Conservation (phyloP, 1,140 invertebrate genomes). For the Aricia agestis region DNA sequence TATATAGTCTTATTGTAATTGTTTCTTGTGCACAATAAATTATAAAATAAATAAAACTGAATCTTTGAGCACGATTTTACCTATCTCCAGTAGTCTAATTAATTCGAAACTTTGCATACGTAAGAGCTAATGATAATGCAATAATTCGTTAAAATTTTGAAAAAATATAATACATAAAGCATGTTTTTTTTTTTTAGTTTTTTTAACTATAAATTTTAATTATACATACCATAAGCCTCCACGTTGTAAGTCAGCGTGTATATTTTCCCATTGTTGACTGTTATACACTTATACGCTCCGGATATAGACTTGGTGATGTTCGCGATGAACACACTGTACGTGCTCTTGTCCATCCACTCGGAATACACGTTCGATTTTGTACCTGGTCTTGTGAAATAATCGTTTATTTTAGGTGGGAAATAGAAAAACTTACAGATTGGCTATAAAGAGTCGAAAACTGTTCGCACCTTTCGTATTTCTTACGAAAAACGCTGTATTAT, state of each 20-base stretch:
- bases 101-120: too few species aligned
- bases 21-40: too few species aligned
- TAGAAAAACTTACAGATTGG: not conserved
- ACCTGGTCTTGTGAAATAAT: slow-evolving; percentile 69
- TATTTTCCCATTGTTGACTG: slow-evolving; percentile 36
- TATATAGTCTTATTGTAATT: too few species aligned
- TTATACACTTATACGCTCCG: slow-evolving; percentile 52
- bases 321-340: slow-evolving; percentile 42
- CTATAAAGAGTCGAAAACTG: not conserved
- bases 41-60: too few species aligned
- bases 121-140: too few species aligned
- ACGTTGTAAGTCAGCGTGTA: slow-evolving; percentile 39
- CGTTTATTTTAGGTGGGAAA: slow-evolving; percentile 46
- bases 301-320: slow-evolving; percentile 46
- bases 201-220: not conserved
- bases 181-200: too few species aligned
- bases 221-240: slow-evolving; percentile 46
- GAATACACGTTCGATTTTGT: slow-evolving; percentile 51
- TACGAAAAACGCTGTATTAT: too few species aligned
- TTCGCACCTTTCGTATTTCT: not conserved
- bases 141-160: too few species aligned
- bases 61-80: too few species aligned
- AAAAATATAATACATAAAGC: too few species aligned
- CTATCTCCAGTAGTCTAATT: too few species aligned
- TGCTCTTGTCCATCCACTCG: slow-evolving; percentile 39